Percentiles rank a stretch among this genome's conserved stretches.
phyloP scores from a whole-genome alignment of 1,140 invertebrate species.

The Adelges cooleyi region DNA sequence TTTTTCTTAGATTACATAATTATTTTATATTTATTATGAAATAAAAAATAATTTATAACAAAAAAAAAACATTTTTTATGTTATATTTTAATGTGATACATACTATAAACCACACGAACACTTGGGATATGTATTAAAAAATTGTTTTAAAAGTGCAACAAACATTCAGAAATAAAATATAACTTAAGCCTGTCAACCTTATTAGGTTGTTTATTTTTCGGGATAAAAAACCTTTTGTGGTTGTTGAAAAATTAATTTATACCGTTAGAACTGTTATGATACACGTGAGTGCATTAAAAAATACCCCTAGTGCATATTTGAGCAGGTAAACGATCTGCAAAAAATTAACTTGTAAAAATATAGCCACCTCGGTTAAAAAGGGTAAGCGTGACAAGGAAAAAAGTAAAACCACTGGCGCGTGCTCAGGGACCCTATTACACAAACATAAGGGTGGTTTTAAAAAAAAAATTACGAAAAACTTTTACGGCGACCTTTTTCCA shows the following conservation, averaged over 20 bases:
- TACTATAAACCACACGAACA: too few species aligned
- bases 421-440: neutral
- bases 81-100: too few species aligned
- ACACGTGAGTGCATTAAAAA: neutral
- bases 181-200: neutral
- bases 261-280: conserved; percentile 6
- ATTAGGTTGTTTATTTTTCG: neutral
- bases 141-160: too few species aligned
- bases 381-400: neutral
- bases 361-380: neutral
- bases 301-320: neutral
- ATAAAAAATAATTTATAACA: too few species aligned
- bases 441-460: neutral
- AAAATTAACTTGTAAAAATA: conserved; percentile 29
- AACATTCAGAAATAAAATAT: too few species aligned
- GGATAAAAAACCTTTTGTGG: neutral
- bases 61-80: too few species aligned
- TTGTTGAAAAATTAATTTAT: conserved; percentile 20
- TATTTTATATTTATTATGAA: too few species aligned
- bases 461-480: conserved; percentile 1
- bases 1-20: too few species aligned
- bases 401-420: conserved; percentile 21
- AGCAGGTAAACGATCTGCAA: conserved; percentile 10
- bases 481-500: conserved; percentile 20
- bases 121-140: too few species aligned